Percentiles rank a stretch among this genome's conserved stretches.
phyloP scores from a whole-genome alignment of 2,888 invertebrate genomes.

The Polymixis flavicincta region DNA sequence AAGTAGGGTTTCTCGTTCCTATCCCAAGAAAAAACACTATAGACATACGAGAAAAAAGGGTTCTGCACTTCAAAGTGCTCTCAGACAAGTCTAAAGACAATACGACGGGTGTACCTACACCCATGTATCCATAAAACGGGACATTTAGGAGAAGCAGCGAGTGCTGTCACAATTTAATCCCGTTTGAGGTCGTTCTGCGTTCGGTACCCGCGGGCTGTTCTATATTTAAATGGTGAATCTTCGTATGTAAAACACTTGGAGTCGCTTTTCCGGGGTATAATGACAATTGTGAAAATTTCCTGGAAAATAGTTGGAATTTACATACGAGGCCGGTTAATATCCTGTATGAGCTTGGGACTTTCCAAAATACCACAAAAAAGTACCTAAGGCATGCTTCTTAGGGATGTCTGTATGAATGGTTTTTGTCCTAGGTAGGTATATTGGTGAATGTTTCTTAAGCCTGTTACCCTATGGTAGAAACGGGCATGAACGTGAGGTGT shows the following conservation, averaged over 20 bases:
- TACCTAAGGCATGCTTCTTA: background rate
- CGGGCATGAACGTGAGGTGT: too few relatives aligned
- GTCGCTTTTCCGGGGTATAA: slow-evolving; percentile 5
- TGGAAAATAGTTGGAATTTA: slow-evolving; percentile 24
- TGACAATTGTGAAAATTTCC: slow-evolving; percentile 20
- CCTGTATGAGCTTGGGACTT: slow-evolving; percentile 1
- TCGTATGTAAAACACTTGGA: slow-evolving; percentile 29
- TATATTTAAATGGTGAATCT: slow-evolving; percentile 48
- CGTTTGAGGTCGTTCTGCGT: slow-evolving; percentile 48
- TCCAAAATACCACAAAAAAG: background rate
- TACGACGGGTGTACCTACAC: slow-evolving; percentile 13
- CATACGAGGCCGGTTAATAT: slow-evolving; percentile 3
- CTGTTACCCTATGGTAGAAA: too few relatives aligned
- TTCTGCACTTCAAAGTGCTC: slow-evolving; percentile 32
- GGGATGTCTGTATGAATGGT: too few relatives aligned
- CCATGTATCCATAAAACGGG: slow-evolving; percentile 46
- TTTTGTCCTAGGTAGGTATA: background rate
- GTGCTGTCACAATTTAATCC: slow-evolving; percentile 59
- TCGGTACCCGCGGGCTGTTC: slow-evolving; percentile 13
- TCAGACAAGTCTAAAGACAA: slow-evolving; percentile 44
- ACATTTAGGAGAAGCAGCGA: slow-evolving; percentile 52
- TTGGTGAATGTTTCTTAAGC: background rate
- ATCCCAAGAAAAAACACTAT: slow-evolving; percentile 29
- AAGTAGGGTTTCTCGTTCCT: slow-evolving; percentile 16
- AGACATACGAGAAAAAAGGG: slow-evolving; percentile 22